Percentiles rank a stretch among this genome's conserved stretches.
Evolutionary conservation across 2,113 vertebrate species (phyloP).

Genomic region (Austrofundulus limnaeus): DNA sequence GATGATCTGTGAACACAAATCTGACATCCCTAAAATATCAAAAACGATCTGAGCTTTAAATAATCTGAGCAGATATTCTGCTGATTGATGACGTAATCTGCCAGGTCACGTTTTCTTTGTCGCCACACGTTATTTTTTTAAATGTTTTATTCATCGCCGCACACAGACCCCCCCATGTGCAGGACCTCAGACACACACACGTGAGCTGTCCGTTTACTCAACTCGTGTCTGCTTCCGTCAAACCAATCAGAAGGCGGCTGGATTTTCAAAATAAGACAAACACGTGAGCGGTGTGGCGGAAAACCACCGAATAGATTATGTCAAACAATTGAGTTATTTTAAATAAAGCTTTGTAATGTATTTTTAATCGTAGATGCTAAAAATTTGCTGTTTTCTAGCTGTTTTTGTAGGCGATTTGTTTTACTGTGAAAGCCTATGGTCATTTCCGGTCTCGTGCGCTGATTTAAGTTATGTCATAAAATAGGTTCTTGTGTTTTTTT

Average conservation of each 20-base stretch:
- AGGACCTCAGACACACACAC: conserved; percentile 52
- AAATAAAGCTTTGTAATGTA: neutral
- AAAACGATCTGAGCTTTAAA: neutral
- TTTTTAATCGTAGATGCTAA: neutral
- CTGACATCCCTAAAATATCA: neutral
- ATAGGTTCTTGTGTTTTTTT: neutral
- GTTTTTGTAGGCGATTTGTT: neutral
- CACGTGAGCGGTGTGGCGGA: too few species aligned
- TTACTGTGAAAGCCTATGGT: neutral
- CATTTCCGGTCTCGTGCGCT: neutral
- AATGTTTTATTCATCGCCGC: conserved; percentile 48
- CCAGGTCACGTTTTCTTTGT: conserved; percentile 47
- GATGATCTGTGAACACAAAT: too few species aligned
- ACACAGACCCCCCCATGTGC: conserved; percentile 16
- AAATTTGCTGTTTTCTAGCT: neutral
- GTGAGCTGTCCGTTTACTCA: conserved; percentile 24
- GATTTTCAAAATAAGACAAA: conserved; percentile 42
- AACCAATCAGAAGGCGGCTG: neutral
- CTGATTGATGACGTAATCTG: conserved; percentile 32
- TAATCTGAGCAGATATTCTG: neutral
- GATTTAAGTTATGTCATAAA: neutral
- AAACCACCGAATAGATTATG: too few species aligned
- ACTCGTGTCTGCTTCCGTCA: conserved; percentile 6
- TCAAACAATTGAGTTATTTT: neutral
- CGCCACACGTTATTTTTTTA: neutral